phyloP scores from a whole-genome alignment of 2,797 vertebrate species.

The Anguilla megastoma region DNA sequence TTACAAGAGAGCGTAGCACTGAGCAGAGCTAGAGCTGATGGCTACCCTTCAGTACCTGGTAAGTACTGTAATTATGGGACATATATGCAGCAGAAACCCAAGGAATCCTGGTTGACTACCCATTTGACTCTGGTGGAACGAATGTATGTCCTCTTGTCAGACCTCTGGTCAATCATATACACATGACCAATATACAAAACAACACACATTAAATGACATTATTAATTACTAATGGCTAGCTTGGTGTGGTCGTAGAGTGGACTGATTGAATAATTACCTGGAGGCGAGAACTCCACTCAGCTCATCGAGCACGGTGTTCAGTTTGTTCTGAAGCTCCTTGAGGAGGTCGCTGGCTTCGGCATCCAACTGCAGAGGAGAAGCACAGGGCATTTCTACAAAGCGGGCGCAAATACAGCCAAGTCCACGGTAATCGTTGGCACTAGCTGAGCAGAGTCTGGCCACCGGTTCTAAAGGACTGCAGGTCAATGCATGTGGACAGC shows the following conservation, averaged over 20 bases:
- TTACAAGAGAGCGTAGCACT: neutral
- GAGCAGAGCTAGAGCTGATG: neutral
- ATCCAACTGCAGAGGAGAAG: constrained; percentile 80
- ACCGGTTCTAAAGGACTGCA: neutral
- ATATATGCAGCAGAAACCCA: neutral
- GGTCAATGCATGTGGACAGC: neutral
- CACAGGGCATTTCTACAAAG: constrained; percentile 52
- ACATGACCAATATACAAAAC: neutral
- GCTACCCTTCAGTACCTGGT: neutral
- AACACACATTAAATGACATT: neutral
- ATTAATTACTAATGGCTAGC: constrained; percentile 1
- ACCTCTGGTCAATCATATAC: neutral
- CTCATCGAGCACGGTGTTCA: constrained; percentile 88
- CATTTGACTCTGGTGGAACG: neutral
- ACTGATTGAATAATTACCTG: constrained; percentile 74
- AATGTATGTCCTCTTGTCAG: neutral
- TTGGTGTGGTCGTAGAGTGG: neutral
- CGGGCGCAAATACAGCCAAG: constrained; percentile 30
- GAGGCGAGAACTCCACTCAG: constrained; percentile 85
- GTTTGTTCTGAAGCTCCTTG: constrained; percentile 94
- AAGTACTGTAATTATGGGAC: neutral
- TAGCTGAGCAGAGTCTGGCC: neutral
- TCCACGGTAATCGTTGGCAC: neutral
- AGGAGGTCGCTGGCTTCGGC: constrained; percentile 87
- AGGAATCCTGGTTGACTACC: neutral